Evolutionary conservation across 2,888 invertebrate genomes (phyloP).

Genomic region (Notodromas monacha): DNA sequence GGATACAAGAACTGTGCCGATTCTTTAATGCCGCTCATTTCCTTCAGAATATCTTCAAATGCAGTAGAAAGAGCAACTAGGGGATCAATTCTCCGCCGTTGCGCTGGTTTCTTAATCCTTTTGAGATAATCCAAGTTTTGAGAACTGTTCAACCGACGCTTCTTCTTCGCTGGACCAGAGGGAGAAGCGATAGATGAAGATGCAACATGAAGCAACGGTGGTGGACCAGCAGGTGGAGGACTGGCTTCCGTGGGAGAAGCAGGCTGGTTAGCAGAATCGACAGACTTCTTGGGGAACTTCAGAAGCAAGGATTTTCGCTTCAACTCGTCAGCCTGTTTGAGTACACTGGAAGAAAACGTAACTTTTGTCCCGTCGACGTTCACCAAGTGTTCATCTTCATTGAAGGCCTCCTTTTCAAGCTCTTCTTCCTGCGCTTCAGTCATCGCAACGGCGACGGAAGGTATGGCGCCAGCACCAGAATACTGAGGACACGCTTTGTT

Average conservation of each 20-base stretch:
- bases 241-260: no score
- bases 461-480: slow-evolving; percentile 28
- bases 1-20: slow-evolving; percentile 74
- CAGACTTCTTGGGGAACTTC: slow-evolving; percentile 41
- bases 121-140: slow-evolving; percentile 44
- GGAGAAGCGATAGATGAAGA: no score
- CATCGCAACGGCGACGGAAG: slow-evolving; percentile 31
- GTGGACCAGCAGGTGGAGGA: no score
- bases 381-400: slow-evolving; percentile 51
- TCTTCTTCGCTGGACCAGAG: background rate
- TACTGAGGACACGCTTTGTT: slow-evolving; percentile 92
- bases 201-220: no score
- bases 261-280: slow-evolving; percentile 12
- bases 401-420: slow-evolving; percentile 28
- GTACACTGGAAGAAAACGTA: slow-evolving; percentile 48
- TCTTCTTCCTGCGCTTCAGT: slow-evolving; percentile 48
- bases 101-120: slow-evolving; percentile 42
- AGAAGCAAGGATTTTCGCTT: slow-evolving; percentile 39
- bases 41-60: slow-evolving; percentile 60
- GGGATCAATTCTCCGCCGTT: slow-evolving; percentile 73
- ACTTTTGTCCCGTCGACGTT: slow-evolving; percentile 85
- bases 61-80: slow-evolving; percentile 56
- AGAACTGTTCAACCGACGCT: background rate
- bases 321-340: slow-evolving; percentile 61
- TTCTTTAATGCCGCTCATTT: slow-evolving; percentile 64